Evolutionary conservation across 2,113 vertebrate species (phyloP).

Genomic region (Astur gentilis): DNA sequence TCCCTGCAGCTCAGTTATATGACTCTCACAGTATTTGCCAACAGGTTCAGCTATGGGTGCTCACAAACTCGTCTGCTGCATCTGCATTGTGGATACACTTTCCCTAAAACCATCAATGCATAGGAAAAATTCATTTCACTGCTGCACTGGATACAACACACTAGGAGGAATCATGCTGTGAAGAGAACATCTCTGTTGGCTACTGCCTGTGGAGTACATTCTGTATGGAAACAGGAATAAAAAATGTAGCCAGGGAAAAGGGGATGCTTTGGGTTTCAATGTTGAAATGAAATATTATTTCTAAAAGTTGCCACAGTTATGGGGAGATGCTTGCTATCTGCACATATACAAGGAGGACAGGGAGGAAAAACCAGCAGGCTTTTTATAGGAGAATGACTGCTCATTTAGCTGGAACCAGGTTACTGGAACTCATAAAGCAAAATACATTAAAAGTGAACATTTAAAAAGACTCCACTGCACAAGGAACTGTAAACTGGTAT

Average conservation of each 20-base stretch:
- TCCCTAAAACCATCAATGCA: not conserved
- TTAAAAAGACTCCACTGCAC: not conserved
- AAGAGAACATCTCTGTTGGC: not conserved
- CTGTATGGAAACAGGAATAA: not conserved
- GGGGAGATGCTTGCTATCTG: not conserved
- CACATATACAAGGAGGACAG: not conserved
- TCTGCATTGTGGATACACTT: not conserved
- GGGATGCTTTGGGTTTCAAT: not conserved
- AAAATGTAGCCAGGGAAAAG: rapidly evolving
- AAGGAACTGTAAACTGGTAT: not conserved
- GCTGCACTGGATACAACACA: not conserved
- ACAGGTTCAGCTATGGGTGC: not conserved
- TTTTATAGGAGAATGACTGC: not conserved
- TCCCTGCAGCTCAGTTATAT: not conserved
- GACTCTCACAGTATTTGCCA: not conserved
- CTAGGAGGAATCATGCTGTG: not conserved
- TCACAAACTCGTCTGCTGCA: not conserved
- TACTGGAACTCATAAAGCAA: not conserved
- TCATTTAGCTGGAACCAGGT: not conserved
- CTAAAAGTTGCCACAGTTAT: not conserved
- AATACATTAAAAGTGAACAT: not conserved
- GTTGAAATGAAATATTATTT: not conserved
- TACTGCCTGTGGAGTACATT: not conserved
- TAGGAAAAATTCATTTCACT: not conserved
- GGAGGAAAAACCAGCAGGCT: not conserved